Evolutionary conservation across 2,888 invertebrate genomes (phyloP), one percentile per base, ranked within the genome.

Genomic region (Timema podura): DNA sequence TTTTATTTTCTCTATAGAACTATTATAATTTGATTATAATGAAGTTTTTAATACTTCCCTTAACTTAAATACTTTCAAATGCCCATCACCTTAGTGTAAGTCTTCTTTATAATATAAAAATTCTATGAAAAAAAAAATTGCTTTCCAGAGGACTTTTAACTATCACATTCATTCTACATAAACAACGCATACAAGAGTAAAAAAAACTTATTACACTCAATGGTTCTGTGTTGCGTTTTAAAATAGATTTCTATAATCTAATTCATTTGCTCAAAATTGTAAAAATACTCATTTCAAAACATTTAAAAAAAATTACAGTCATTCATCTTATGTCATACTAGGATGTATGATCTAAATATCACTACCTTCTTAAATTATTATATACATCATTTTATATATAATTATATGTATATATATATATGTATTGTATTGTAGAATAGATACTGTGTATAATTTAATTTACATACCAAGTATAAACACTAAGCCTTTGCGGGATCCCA

Each of bases 81-180:
- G 68, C 69, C 72, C 72, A 67, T 65, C 72, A 72, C 72, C 72
- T 47, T 1, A 54, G 30, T 65, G 48, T 49, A 72, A 70, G 70
- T 70, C 69, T 67, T 71, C 67, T 61, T 54, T 69, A 48, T 64
- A 67, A 69, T 71, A 67, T 49, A 54, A 69, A 48, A 61, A 46
- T 48, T 61, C 61, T 65, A 69, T 64, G 54, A 64, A 54, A 66
- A 64, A 48, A 65, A 69, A 49, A 68, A 54, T 68, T 51, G 15
- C 48, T 48, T 61, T 48, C 61, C 44, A 44, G 64, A 64, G 54
- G 45, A 67, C 59, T 44, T 61, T 61, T 61, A 47, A 68, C 61
- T 67, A 48, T 66, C 71, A 68, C 71, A 67, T 69, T 64, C 71
- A 71, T 71, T 67, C 71, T 48, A 54, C 15, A 49, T 15, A 51